Evolutionary conservation across 53 echinoderm and acorn worm species (phyloP), one percentile per base, ranked within the genome.

Genomic region (Temnopleurus reevesii): DNA sequence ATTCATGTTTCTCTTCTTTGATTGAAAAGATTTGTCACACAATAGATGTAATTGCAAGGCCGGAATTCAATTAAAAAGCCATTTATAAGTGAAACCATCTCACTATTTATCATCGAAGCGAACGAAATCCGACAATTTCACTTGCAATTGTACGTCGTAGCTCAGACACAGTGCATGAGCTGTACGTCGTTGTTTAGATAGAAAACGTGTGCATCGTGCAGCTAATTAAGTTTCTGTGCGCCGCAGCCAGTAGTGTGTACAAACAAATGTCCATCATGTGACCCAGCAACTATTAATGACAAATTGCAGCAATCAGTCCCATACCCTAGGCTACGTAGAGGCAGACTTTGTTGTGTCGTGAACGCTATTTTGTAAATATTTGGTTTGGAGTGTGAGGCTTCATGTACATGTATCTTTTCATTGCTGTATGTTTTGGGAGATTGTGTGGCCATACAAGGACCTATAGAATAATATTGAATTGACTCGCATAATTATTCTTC

Each of bases 181-280:
- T 63, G 63, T 63, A 63, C 27, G n/a, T 71, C 8, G 21, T n/a
- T 71, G n/a, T n/a, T 36, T 71, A 41, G 28, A 71, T 18, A 21
- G 36, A 56, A 23, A 21, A 56, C 8, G 9, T 71, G 38, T 60
- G 25, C 41, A 41, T 71, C 30, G 21, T 71, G 41, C 41, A 9
- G 41, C 41, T 71, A 71, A 71, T 71, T 71, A 71, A 36, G n/a
- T 8, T 41, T 71, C 21, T 71, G 71, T 71, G 71, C 21, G 36
- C 23, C n/a, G 23, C n/a, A 71, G 36, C 28, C 41, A 21, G n/a
- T 41, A 7, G 41, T 71, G 71, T n/a, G 41, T 71, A 41, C 36
- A 71, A 8, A 38, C 71, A 71, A 41, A 71, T 41, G 71, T 33
- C 29, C 0, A 33, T 63, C 63, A 41, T 71, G 71, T 71, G 71